These are phyloP conservation scores for Physocephala rufipes DNA, from an alignment of 2,888 invertebrate genomes.

Conservation along the genomic window DNA sequence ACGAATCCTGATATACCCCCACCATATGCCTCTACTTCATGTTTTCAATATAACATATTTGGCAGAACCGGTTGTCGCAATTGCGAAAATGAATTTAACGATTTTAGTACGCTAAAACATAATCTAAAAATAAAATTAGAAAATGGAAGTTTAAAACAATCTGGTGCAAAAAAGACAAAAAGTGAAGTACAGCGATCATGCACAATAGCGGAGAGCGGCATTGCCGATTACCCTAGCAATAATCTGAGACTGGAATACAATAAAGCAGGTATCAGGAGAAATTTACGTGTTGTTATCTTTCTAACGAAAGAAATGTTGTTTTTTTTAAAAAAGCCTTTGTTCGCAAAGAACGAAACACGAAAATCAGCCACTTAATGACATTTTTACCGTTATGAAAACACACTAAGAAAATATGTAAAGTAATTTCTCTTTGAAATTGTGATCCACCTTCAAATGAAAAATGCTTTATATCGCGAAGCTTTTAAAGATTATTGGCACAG, in stretches of 20 bases:
- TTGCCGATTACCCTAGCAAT: too few species aligned
- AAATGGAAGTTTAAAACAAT: neutral
- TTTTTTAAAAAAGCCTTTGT: slow-evolving; percentile 34
- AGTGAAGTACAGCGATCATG: slow-evolving; percentile 28
- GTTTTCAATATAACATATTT: slow-evolving; percentile 52
- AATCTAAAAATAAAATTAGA: neutral
- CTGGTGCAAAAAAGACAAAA: slow-evolving; percentile 11
- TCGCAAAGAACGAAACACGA: too few species aligned
- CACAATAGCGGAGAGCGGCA: too few species aligned
- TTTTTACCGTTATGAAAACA: slow-evolving; percentile 74
- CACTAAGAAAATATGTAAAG: slow-evolving; percentile 62
- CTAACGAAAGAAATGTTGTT: too few species aligned
- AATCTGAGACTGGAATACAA: slow-evolving; percentile 43
- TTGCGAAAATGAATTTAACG: slow-evolving; percentile 48
- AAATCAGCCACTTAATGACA: too few species aligned
- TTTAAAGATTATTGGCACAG: neutral
- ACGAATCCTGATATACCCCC: slow-evolving; percentile 29
- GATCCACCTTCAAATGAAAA: neutral
- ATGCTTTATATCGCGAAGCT: neutral
- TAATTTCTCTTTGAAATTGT: neutral
- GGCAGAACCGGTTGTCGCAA: slow-evolving; percentile 54
- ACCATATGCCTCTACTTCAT: slow-evolving; percentile 36
- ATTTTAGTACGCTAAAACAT: neutral
- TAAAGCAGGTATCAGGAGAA: too few species aligned
- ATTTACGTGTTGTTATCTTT: too few species aligned